phyloP scores from a whole-genome alignment of 2,888 invertebrate species.

The Dasypolia templi region DNA sequence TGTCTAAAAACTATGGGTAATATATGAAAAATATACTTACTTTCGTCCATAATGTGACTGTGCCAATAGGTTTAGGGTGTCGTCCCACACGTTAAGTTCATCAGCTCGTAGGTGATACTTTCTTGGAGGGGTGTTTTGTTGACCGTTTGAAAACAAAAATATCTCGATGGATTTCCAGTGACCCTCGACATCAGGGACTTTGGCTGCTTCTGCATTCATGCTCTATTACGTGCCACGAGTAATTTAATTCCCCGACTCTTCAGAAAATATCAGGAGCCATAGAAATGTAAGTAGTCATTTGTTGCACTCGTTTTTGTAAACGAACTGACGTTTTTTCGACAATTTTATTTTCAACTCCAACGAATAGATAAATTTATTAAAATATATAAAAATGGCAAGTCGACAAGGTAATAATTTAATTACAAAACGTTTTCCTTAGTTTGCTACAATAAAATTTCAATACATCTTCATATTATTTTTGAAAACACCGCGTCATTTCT shows the following conservation, averaged over 20 bases:
- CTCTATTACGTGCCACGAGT: neutral
- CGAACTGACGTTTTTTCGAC: slow-evolving; percentile 31
- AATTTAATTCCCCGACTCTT: neutral
- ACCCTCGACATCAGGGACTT: slow-evolving; percentile 60
- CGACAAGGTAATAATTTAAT: slow-evolving; percentile 45
- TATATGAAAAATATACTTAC: no score
- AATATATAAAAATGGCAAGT: slow-evolving; percentile 9
- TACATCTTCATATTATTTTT: slow-evolving; percentile 34
- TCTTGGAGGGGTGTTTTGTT: slow-evolving; percentile 81
- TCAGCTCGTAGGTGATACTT: slow-evolving; percentile 80
- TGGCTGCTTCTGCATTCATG: slow-evolving; percentile 62
- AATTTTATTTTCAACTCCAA: slow-evolving; percentile 2
- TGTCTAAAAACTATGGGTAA: no score
- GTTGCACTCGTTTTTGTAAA: slow-evolving; percentile 14
- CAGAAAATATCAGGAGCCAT: slow-evolving; percentile 14
- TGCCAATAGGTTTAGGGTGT: slow-evolving; percentile 76
- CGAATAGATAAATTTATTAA: slow-evolving; percentile 10
- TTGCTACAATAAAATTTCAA: slow-evolving; percentile 46
- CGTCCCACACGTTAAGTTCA: slow-evolving; percentile 78
- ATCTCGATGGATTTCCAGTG: slow-evolving; percentile 79
- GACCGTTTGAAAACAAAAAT: slow-evolving; percentile 83
- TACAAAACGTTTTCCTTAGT: slow-evolving; percentile 24
- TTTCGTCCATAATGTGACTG: slow-evolving; percentile 81
- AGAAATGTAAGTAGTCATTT: neutral
- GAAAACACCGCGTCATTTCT: slow-evolving; percentile 58